Conservation (phyloP, 37 sponge, comb jelly and placozoan genomes). For the Dysidea cf. avara region DNA sequence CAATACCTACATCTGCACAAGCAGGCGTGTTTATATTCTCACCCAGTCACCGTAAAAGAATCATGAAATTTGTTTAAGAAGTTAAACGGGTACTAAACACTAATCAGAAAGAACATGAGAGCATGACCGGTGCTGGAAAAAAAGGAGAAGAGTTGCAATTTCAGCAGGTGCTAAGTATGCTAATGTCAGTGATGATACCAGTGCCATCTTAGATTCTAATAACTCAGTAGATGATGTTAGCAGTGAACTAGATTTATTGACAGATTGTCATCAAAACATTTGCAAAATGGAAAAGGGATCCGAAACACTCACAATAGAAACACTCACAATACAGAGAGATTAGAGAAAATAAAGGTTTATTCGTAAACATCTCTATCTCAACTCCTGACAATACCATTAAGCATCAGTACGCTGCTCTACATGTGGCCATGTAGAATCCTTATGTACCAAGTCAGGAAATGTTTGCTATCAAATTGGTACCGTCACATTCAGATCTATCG, state of each 20-base stretch:
- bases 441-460: slow-evolving; percentile 2
- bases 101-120: neutral
- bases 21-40: no score
- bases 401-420: slow-evolving; percentile 4
- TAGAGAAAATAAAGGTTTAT: slow-evolving; percentile 19
- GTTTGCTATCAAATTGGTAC: slow-evolving; percentile 36
- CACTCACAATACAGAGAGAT: neutral
- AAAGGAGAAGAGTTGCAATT: neutral
- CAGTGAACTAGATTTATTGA: no score
- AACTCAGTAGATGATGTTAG: slow-evolving; percentile 5
- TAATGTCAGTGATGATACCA: neutral
- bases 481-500: no score
- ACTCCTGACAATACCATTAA: neutral
- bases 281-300: slow-evolving; percentile 3
- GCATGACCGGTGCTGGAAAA: neutral
- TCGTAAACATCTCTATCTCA: neutral
- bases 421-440: neutral
- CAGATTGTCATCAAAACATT: slow-evolving; percentile 9
- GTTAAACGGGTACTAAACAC: neutral
- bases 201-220: neutral
- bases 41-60: slow-evolving; percentile 15
- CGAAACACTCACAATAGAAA: no score
- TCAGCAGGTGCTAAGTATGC: neutral
- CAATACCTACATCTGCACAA: no score
- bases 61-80: slow-evolving; percentile 9